These are phyloP conservation scores for Pituophis catenifer DNA, from an alignment of 2,113 vertebrate genomes.

Conservation along the genomic window DNA sequence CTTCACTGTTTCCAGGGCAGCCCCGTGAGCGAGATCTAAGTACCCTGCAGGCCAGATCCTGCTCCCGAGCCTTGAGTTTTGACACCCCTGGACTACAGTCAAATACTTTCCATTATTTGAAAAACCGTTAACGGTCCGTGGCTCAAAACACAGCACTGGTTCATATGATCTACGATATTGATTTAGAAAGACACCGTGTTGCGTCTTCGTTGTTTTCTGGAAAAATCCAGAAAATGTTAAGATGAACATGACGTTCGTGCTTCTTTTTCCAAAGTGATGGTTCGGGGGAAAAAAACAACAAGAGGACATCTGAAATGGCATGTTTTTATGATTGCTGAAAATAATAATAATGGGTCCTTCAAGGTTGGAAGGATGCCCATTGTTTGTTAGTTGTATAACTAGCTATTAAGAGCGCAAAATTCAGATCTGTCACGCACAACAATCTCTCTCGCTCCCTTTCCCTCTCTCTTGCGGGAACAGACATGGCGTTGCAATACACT, in stretches of 20 bases:
- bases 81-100: background rate
- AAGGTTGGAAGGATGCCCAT: background rate
- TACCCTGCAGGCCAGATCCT: too few species aligned
- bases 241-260: background rate
- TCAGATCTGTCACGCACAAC: background rate
- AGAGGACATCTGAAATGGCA: background rate
- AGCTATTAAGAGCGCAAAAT: background rate
- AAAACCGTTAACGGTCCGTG: background rate
- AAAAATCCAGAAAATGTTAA: background rate
- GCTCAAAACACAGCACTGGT: background rate
- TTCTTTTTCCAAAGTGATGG: background rate
- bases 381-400: background rate
- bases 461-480: background rate
- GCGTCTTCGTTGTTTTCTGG: background rate
- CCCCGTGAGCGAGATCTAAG: too few species aligned
- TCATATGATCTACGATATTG: background rate
- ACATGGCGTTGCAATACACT: background rate
- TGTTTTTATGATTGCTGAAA: background rate
- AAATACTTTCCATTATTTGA: background rate
- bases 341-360: rapidly evolving
- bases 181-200: background rate
- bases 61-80: too few species aligned
- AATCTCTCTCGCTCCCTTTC: background rate
- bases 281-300: background rate
- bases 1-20: too few species aligned